Conservation (phyloP, 2,113 vertebrate species). For the Lipophrys pholis region DNA sequence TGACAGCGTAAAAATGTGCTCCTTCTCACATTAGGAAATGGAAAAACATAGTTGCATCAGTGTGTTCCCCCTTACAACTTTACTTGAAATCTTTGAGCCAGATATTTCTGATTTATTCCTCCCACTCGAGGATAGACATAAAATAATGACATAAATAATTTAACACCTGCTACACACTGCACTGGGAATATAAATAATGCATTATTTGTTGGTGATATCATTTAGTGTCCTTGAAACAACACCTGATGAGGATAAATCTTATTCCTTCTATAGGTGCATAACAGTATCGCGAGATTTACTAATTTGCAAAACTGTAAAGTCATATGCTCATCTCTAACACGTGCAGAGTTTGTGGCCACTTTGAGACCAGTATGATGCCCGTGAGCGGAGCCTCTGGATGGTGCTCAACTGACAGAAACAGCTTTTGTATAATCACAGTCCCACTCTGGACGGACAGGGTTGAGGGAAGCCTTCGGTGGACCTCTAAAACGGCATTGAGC, state of each 20-base stretch:
- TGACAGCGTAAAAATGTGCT: conserved; percentile 11
- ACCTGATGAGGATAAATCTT: not conserved
- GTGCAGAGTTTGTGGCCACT: not conserved
- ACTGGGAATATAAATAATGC: conserved; percentile 27
- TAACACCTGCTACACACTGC: conserved; percentile 18
- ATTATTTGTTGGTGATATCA: conserved; percentile 27
- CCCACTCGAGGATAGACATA: conserved; percentile 14
- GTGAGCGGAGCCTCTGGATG: not conserved
- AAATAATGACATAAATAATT: conserved; percentile 37
- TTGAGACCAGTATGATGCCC: not conserved
- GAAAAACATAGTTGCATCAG: not conserved
- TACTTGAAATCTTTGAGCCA: not conserved
- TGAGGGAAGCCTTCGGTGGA: not conserved
- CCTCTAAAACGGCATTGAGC: not conserved
- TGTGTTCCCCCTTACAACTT: not conserved
- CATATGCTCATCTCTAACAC: no score
- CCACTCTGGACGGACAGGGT: not conserved
- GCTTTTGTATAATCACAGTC: not conserved
- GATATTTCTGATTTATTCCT: conserved; percentile 15
- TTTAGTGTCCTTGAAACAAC: conserved; percentile 26
- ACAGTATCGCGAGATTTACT: not conserved
- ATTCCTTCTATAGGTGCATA: conserved; percentile 4
- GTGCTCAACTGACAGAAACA: not conserved
- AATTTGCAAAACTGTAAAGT: no score
- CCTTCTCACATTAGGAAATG: conserved; percentile 2